phyloP scores from a whole-genome alignment of 2,888 invertebrate genomes.

The Cepaea hortensis region DNA sequence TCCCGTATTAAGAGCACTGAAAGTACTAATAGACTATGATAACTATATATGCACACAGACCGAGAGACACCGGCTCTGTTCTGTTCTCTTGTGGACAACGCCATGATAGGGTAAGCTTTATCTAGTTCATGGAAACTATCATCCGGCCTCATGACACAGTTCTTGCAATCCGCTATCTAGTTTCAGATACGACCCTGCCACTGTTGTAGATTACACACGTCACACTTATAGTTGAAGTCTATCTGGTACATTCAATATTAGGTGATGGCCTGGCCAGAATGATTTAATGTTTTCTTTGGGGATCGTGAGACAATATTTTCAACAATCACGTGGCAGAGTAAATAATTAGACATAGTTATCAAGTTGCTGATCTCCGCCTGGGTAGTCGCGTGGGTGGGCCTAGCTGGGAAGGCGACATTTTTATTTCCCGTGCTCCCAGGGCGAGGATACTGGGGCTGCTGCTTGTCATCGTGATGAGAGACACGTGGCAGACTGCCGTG shows the following conservation, averaged over 20 bases:
- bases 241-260: too few species aligned
- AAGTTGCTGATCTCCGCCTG: background rate
- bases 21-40: too few species aligned
- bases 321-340: too few species aligned
- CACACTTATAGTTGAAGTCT: too few species aligned
- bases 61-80: conserved; percentile 1
- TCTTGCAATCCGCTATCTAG: background rate
- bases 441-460: background rate
- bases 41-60: background rate
- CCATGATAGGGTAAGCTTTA: background rate
- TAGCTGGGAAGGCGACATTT: conserved; percentile 3
- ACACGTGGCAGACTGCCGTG: conserved; percentile 13
- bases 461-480: conserved; percentile 31
- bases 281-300: too few species aligned
- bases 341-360: background rate
- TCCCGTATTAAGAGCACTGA: too few species aligned
- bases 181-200: background rate
- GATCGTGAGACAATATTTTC: too few species aligned
- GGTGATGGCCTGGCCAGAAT: too few species aligned
- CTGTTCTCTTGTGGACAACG: background rate
- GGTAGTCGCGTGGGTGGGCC: conserved; percentile 6
- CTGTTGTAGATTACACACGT: too few species aligned
- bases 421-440: conserved; percentile 15
- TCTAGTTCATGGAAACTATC: background rate
- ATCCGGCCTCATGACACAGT: background rate